Evolutionary conservation across 2,113 vertebrate species (phyloP).

Genomic region (Labeo catla): DNA sequence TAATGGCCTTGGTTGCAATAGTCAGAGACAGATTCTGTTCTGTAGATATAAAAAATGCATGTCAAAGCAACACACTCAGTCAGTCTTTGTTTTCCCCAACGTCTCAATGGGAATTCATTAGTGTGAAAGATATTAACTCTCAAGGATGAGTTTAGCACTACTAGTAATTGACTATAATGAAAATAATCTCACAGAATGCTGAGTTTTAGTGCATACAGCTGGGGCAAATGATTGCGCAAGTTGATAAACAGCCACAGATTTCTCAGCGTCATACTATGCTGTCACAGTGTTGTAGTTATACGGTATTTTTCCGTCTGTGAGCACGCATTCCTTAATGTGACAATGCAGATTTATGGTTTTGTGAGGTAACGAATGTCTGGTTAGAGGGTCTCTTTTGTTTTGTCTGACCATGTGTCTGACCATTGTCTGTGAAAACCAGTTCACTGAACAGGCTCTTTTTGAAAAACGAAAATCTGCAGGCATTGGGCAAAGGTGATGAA

Average conservation of each 20-base stretch:
- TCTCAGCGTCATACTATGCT: not conserved
- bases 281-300: not conserved
- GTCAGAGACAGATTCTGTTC: not conserved
- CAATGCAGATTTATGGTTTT: not conserved
- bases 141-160: not conserved
- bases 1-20: constrained; percentile 11
- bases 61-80: constrained; percentile 13
- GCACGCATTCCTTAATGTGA: not conserved
- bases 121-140: constrained; percentile 11
- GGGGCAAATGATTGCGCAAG: not conserved
- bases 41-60: constrained; percentile 32
- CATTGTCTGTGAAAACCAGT: constrained; percentile 11
- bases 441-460: constrained; percentile 8
- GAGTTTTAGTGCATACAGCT: not conserved
- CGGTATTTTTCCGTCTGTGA: not conserved
- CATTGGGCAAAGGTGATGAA: not conserved
- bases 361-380: not conserved
- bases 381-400: not conserved
- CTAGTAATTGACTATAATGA: not conserved
- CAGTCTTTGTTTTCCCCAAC: constrained; percentile 18
- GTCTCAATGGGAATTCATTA: constrained; percentile 31
- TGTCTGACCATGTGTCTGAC: not conserved
- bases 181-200: constrained; percentile 5
- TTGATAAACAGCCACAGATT: not conserved
- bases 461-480: not conserved